Conservation (phyloP, 2,113 vertebrate species). For the Ceratotherium simum region DNA sequence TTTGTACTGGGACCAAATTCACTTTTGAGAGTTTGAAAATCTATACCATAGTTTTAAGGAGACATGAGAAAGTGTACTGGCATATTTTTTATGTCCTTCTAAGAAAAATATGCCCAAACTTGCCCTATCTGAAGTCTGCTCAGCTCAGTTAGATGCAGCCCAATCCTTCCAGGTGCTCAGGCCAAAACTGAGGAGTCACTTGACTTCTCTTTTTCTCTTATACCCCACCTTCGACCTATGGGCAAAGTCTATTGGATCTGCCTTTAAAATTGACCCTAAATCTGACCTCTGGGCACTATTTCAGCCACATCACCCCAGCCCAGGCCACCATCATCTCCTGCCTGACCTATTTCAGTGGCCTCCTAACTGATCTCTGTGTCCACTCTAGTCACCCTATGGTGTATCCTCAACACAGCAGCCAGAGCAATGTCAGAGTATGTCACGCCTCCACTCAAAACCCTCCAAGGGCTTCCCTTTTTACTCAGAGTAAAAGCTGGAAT, state of each 20-base stretch:
- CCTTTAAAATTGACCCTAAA: background rate
- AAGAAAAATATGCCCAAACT: background rate
- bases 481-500: background rate
- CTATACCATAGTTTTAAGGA: background rate
- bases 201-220: background rate
- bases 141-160: background rate
- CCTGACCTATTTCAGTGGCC: background rate
- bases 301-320: background rate
- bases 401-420: background rate
- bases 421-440: rapidly evolving
- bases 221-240: background rate
- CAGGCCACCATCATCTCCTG: background rate
- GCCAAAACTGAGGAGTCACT: background rate
- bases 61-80: background rate
- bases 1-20: background rate
- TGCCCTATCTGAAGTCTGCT: background rate
- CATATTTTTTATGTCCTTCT: background rate
- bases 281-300: background rate
- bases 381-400: background rate
- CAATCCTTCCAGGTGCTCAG: background rate
- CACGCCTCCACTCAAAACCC: background rate
- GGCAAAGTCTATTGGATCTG: background rate
- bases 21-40: background rate
- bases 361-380: background rate
- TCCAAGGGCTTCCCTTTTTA: background rate